phyloP scores from a whole-genome alignment of 2,888 invertebrate genomes.

The Ennomos quercinarius region DNA sequence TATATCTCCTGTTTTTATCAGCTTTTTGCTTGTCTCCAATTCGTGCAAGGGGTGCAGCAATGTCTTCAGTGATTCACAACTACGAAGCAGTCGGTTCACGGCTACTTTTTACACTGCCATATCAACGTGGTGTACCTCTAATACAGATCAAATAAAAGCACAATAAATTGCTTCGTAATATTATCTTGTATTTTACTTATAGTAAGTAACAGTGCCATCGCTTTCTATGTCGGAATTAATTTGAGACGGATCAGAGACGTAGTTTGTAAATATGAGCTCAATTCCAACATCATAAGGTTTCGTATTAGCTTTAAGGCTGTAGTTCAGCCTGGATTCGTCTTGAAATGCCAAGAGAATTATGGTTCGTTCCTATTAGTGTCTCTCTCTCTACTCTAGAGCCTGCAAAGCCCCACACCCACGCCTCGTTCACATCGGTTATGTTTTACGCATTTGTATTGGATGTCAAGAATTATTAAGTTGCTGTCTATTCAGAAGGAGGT shows the following conservation, averaged over 20 bases:
- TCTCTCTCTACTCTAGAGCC: neutral
- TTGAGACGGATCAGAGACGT: neutral
- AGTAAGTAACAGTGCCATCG: neutral
- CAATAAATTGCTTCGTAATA: too few species aligned
- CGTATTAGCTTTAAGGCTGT: neutral
- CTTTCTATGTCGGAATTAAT: neutral
- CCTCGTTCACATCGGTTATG: conserved; percentile 14
- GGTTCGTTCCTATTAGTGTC: conserved; percentile 9
- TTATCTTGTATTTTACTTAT: too few species aligned
- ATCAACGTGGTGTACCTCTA: too few species aligned
- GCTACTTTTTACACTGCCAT: too few species aligned
- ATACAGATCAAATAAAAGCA: too few species aligned
- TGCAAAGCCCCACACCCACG: conserved; percentile 14
- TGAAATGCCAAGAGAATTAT: conserved; percentile 19
- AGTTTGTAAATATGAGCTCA: neutral
- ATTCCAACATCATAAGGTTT: neutral
- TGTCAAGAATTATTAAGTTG: conserved; percentile 13
- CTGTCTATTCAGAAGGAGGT: conserved; percentile 6
- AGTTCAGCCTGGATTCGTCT: conserved; percentile 9
- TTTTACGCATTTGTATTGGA: conserved; percentile 13
- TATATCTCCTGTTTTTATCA: too few species aligned
- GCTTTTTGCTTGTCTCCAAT: too few species aligned
- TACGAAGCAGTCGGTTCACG: too few species aligned
- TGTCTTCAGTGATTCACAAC: too few species aligned
- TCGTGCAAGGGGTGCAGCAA: too few species aligned